Conservation (phyloP, 2,888 invertebrate species). For the Drosophila longiperda region DNA sequence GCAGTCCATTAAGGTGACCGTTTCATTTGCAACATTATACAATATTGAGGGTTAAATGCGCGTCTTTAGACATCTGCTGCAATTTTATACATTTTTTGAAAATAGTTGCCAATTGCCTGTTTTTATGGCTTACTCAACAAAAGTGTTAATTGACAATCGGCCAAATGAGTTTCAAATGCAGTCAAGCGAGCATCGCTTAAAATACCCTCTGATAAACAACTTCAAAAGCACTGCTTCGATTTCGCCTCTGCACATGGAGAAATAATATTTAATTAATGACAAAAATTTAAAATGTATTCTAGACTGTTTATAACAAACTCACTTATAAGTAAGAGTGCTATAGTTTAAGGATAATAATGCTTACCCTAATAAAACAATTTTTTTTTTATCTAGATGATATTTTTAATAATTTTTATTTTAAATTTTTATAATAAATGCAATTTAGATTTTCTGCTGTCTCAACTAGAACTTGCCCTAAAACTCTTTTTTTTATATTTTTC, state of each 20-base stretch:
- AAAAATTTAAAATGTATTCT: background rate
- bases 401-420: too few species aligned
- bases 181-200: constrained; percentile 55
- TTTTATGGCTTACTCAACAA: constrained; percentile 62
- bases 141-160: constrained; percentile 72
- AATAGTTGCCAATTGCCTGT: constrained; percentile 26
- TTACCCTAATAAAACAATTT: too few species aligned
- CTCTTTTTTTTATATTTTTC: too few species aligned
- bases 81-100: constrained; percentile 51
- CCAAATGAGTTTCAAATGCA: constrained; percentile 55
- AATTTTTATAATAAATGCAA: too few species aligned
- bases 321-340: background rate
- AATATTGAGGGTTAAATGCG: constrained; percentile 81
- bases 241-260: background rate
- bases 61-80: constrained; percentile 82
- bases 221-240: constrained; percentile 23
- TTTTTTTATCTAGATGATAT: too few species aligned
- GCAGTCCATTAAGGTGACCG: constrained; percentile 81
- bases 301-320: background rate
- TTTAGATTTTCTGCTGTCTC: too few species aligned
- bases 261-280: background rate
- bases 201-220: constrained; percentile 14
- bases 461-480: too few species aligned
- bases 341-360: background rate
- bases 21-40: constrained; percentile 77